A percentile compares a stretch with the other conserved stretches of the same genome.
These are phyloP conservation scores for Phylloscopus trochiloides DNA, from an alignment of 2,113 vertebrate species.

Conservation along the genomic window DNA sequence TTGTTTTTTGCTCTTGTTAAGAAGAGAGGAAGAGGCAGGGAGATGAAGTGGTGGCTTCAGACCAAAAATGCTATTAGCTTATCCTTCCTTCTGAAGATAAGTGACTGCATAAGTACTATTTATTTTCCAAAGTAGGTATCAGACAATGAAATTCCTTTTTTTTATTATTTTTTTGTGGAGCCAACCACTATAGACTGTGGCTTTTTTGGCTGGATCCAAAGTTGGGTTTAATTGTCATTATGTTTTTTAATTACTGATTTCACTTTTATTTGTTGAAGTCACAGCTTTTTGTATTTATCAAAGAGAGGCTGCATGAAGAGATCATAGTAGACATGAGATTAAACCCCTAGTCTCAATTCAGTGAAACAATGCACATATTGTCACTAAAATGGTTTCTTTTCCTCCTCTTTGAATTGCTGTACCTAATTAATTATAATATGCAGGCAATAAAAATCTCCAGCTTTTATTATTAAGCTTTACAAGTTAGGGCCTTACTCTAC, in stretches of 20 bases:
- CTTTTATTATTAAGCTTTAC: not conserved
- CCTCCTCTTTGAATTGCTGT: not conserved
- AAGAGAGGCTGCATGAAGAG: not conserved
- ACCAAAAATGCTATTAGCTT: conserved; percentile 4
- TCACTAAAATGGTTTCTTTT: not conserved
- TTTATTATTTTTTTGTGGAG: not conserved
- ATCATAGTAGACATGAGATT: not conserved
- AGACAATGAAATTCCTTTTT: not conserved
- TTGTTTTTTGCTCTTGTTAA: not conserved
- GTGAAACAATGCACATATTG: not conserved
- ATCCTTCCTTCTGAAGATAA: not conserved
- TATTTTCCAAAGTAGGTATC: not conserved
- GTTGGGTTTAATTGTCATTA: not conserved
- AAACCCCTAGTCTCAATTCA: not conserved
- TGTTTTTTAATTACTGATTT: not conserved
- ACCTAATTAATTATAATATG: not conserved
- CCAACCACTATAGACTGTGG: not conserved
- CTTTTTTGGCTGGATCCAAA: not conserved
- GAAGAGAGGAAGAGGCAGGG: not conserved
- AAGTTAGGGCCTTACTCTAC: not conserved
- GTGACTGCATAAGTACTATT: not conserved
- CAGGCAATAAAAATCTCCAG: not conserved
- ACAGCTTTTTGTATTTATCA: not conserved
- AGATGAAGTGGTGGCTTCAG: not conserved
- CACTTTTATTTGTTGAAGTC: not conserved